These are phyloP conservation scores for Carassius auratus DNA, from an alignment of 2,113 vertebrate species.

Conservation along the genomic window DNA sequence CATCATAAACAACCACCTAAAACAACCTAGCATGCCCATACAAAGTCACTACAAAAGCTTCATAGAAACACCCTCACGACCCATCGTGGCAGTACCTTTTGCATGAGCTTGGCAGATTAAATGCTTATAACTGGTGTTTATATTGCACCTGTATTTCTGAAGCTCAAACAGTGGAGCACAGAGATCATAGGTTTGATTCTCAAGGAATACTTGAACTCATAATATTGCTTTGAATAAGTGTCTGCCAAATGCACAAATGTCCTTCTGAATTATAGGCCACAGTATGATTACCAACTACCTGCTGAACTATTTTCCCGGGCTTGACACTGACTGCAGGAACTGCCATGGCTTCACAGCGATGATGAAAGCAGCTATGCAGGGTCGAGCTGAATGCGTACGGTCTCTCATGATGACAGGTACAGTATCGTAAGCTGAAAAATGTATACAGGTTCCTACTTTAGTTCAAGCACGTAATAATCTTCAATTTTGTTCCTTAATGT, in stretches of 20 bases:
- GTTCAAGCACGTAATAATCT: neutral
- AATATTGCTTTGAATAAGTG: neutral
- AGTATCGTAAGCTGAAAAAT: neutral
- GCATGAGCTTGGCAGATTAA: too few species aligned
- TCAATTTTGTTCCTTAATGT: neutral
- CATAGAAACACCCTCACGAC: too few species aligned
- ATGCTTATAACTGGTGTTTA: too few species aligned
- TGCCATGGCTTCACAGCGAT: conserved; percentile 90
- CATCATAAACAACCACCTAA: too few species aligned
- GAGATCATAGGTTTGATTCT: too few species aligned
- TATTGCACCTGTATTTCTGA: too few species aligned
- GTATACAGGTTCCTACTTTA: neutral
- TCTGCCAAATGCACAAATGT: neutral
- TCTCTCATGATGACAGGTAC: conserved; percentile 89
- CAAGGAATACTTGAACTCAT: too few species aligned
- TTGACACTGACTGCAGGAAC: conserved; percentile 92
- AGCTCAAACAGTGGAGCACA: too few species aligned
- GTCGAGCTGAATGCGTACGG: conserved; percentile 84
- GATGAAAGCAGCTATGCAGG: conserved; percentile 97
- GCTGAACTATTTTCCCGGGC: conserved; percentile 89
- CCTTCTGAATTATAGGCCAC: conserved; percentile 78
- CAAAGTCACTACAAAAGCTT: too few species aligned
- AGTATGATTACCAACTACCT: conserved; percentile 86
- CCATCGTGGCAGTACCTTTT: too few species aligned
- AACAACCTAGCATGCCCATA: too few species aligned